Percentiles rank a stretch among this genome's conserved stretches.
These are phyloP conservation scores for Sebastes matsubarae DNA, from an alignment of 2,797 vertebrate species.

Conservation along the genomic window DNA sequence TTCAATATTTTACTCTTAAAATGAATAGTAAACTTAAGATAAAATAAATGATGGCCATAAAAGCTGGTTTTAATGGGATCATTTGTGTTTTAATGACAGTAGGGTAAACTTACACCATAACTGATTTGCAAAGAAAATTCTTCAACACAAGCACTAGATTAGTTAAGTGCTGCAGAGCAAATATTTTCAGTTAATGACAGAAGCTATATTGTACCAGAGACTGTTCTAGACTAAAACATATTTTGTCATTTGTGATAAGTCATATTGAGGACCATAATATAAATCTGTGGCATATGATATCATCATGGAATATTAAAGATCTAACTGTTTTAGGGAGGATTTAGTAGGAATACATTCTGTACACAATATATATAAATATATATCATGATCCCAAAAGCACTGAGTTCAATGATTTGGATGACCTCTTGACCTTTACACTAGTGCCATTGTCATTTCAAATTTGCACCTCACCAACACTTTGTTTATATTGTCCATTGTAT, in stretches of 20 bases:
- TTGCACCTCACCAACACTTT: neutral
- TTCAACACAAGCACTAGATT: too few relatives aligned
- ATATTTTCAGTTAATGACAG: neutral
- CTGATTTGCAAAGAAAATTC: neutral
- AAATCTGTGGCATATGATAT: neutral
- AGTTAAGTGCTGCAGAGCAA: too few relatives aligned
- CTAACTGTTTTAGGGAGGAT: neutral
- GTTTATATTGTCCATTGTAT: neutral
- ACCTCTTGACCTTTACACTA: neutral
- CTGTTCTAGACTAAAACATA: neutral
- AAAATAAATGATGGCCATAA: neutral
- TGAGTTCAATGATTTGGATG: neutral
- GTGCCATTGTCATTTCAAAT: neutral
- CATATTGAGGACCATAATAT: neutral
- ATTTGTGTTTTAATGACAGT: neutral
- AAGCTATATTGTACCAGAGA: neutral
- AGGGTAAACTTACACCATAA: neutral
- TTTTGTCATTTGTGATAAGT: neutral
- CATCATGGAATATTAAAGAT: neutral
- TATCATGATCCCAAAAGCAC: neutral
- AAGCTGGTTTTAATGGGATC: neutral
- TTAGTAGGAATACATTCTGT: neutral
- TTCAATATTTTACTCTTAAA: too few relatives aligned
- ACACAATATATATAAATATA: neutral
- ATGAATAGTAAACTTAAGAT: neutral